phyloP scores from a whole-genome alignment of 2,113 vertebrate species.

The Rhea pennata region DNA sequence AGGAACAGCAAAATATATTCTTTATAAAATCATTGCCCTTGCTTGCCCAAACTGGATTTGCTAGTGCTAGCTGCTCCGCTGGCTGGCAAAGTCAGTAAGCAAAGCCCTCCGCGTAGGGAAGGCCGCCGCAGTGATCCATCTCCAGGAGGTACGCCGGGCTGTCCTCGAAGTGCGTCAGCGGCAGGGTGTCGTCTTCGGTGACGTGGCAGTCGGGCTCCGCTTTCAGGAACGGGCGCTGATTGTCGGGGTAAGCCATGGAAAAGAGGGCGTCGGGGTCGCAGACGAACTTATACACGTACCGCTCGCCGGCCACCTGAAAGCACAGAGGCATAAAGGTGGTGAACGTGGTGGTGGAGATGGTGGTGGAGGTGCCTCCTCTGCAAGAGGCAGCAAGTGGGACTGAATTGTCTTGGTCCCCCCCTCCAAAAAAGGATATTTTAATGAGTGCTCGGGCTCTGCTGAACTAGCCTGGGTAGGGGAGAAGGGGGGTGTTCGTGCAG shows the following conservation, averaged over 20 bases:
- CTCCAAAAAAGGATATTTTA: background rate
- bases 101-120: conserved; percentile 88
- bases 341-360: no score
- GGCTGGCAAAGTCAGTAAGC: conserved; percentile 82
- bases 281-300: conserved; percentile 98
- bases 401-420: background rate
- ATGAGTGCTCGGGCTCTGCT: background rate
- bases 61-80: conserved; percentile 56
- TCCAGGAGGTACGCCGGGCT: conserved; percentile 87
- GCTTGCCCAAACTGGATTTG: conserved; percentile 60
- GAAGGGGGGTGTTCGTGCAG: background rate
- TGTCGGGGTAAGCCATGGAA: conserved; percentile 97
- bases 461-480: no score
- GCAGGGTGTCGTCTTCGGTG: conserved; percentile 89
- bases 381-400: no score
- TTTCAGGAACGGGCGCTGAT: conserved; percentile 94
- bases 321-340: background rate
- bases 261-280: conserved; percentile 96
- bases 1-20: conserved; percentile 69
- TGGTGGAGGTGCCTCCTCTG: no score
- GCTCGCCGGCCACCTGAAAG: conserved; percentile 89
- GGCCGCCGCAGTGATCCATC: conserved; percentile 84
- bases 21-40: conserved; percentile 74
- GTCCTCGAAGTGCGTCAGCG: conserved; percentile 92
- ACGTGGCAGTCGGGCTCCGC: conserved; percentile 84